A percentile compares a stretch with the other conserved stretches of the same genome.
Evolutionary conservation across 2,888 invertebrate genomes (phyloP).

Genomic region (Drosophila leonis): DNA sequence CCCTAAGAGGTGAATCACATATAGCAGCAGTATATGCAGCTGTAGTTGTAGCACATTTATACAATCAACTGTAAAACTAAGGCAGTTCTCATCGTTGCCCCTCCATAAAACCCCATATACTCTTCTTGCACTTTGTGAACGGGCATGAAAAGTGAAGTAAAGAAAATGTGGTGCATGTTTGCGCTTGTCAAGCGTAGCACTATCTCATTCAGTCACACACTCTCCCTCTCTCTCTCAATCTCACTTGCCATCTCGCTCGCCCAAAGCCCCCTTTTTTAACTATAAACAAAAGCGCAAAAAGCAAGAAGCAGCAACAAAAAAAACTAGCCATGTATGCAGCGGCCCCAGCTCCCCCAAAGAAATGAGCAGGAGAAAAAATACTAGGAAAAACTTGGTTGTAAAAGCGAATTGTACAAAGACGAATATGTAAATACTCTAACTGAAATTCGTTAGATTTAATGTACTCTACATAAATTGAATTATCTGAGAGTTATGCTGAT

Average conservation of each 20-base stretch:
- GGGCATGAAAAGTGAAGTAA: not conserved
- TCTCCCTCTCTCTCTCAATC: too few species aligned
- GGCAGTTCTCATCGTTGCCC: too few species aligned
- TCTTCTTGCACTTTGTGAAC: not conserved
- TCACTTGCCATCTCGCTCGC: not conserved
- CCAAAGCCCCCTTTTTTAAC: slow-evolving; percentile 15
- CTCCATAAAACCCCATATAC: not conserved
- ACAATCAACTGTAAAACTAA: too few species aligned
- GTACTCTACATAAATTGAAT: too few species aligned
- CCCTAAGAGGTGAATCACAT: too few species aligned
- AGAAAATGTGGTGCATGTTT: slow-evolving; percentile 33
- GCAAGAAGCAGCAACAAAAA: slow-evolving; percentile 19
- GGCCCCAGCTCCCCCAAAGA: slow-evolving; percentile 5
- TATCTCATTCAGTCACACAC: not conserved
- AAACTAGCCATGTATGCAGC: slow-evolving; percentile 40
- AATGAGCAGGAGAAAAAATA: not conserved
- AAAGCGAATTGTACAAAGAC: not conserved
- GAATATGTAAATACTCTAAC: slow-evolving; percentile 21
- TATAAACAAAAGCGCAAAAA: slow-evolving; percentile 65
- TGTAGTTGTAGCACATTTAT: too few species aligned
- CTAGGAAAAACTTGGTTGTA: not conserved
- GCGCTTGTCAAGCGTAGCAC: slow-evolving; percentile 9
- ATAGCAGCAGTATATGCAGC: too few species aligned
- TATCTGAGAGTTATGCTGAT: too few species aligned
- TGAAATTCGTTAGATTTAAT: not conserved